phyloP scores from a whole-genome alignment of 2,797 vertebrate species.

The Antennarius maculatus region DNA sequence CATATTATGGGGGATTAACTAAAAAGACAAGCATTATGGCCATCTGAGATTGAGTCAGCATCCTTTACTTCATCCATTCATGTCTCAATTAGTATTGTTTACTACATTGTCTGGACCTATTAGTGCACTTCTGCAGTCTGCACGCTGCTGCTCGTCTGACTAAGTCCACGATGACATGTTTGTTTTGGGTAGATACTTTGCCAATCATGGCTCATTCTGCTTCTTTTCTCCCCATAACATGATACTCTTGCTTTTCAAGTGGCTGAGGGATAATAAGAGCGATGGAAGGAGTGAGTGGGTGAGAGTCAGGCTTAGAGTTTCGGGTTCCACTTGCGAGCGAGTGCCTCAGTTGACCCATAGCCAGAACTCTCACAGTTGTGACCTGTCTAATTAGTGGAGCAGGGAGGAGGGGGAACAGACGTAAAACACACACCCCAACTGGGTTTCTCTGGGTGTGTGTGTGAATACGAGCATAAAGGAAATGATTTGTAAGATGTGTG shows the following conservation, averaged over 20 bases:
- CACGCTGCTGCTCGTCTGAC: slow-evolving; percentile 41
- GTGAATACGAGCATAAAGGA: slow-evolving; percentile 69
- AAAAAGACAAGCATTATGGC: slow-evolving; percentile 16
- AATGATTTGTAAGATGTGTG: slow-evolving; percentile 67
- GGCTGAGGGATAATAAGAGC: slow-evolving; percentile 46
- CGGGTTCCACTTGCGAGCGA: slow-evolving; percentile 71
- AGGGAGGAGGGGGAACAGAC: slow-evolving; percentile 43
- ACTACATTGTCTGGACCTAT: slow-evolving; percentile 57
- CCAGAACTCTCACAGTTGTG: slow-evolving; percentile 72
- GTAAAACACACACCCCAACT: slow-evolving; percentile 61
- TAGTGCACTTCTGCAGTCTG: slow-evolving; percentile 36
- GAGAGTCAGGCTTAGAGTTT: slow-evolving; percentile 58
- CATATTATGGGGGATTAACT: slow-evolving; percentile 6
- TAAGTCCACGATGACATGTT: slow-evolving; percentile 72
- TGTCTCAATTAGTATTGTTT: slow-evolving; percentile 64
- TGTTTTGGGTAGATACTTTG: slow-evolving; percentile 66
- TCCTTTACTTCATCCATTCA: slow-evolving; percentile 42
- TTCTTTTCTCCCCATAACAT: slow-evolving; percentile 54
- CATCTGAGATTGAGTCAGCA: slow-evolving; percentile 18
- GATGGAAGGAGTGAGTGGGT: slow-evolving; percentile 46
- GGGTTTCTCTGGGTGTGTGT: slow-evolving; percentile 47
- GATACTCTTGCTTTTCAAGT: slow-evolving; percentile 63
- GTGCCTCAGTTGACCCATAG: slow-evolving; percentile 68
- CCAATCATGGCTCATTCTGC: slow-evolving; percentile 67
- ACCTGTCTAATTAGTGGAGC: slow-evolving; percentile 74